phyloP scores from a whole-genome alignment of 2,888 invertebrate species.

The Caenorhabditis angaria region DNA sequence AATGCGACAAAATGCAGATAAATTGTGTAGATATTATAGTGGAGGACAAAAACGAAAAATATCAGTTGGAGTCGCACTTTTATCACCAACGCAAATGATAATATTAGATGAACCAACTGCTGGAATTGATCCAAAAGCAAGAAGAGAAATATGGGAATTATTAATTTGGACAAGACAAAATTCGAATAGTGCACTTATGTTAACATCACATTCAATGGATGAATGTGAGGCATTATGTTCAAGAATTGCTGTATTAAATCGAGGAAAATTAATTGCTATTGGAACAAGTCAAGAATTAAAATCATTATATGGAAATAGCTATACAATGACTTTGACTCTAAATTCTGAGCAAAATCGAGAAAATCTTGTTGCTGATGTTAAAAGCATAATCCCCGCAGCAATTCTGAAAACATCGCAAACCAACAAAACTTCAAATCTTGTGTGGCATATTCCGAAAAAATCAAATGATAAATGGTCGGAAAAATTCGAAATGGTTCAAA shows the following conservation, averaged over 20 bases:
- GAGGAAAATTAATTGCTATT: slow-evolving; percentile 65
- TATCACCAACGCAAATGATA: slow-evolving; percentile 80
- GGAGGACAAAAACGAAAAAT: slow-evolving; percentile 86
- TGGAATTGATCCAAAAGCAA: slow-evolving; percentile 78
- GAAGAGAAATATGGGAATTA: slow-evolving; percentile 76
- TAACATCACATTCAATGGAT: slow-evolving; percentile 66
- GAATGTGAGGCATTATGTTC: slow-evolving; percentile 69
- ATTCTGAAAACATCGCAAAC: slow-evolving; percentile 40
- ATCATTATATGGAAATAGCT: slow-evolving; percentile 61
- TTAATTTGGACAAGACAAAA: slow-evolving; percentile 45
- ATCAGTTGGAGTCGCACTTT: slow-evolving; percentile 82
- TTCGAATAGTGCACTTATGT: slow-evolving; percentile 55
- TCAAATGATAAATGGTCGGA: slow-evolving; percentile 55
- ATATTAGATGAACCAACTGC: slow-evolving; percentile 75
- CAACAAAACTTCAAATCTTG: slow-evolving; percentile 45
- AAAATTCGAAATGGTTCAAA: slow-evolving; percentile 56
- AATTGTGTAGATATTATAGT: slow-evolving; percentile 57
- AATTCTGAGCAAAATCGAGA: slow-evolving; percentile 14
- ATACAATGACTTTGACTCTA: slow-evolving; percentile 50
- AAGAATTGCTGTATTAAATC: slow-evolving; percentile 67
- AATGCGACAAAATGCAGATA: slow-evolving; percentile 61
- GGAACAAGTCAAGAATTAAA: slow-evolving; percentile 68
- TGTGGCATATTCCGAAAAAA: slow-evolving; percentile 57
- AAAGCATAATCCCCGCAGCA: slow-evolving; percentile 17
- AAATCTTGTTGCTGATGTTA: slow-evolving; percentile 17